Evolutionary conservation across 37 sponge, comb jelly and placozoan species (phyloP).

Genomic region (Axinella damicornis): DNA sequence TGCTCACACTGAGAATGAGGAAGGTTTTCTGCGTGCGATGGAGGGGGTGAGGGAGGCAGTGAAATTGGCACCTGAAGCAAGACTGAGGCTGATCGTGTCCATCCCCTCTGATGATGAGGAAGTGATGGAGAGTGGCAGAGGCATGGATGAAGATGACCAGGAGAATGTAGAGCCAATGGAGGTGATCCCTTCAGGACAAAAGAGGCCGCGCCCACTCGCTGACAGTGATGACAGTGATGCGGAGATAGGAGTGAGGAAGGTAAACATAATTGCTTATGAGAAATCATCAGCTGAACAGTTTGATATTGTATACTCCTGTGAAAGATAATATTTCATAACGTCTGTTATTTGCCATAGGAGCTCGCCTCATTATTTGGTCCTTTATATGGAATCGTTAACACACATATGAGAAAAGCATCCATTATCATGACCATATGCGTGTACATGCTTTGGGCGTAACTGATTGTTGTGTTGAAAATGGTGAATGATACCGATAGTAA

Average conservation of each 20-base stretch:
- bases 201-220: constrained; percentile 21
- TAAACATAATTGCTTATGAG: too few species aligned
- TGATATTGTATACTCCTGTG: too few species aligned
- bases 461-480: too few species aligned
- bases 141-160: constrained; percentile 19
- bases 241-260: constrained; percentile 33
- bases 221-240: constrained; percentile 55
- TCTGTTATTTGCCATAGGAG: too few species aligned
- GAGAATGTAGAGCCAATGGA: neutral
- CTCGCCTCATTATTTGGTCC: too few species aligned
- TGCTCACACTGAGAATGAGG: constrained; percentile 3
- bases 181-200: neutral
- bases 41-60: constrained; percentile 22
- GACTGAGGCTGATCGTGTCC: neutral
- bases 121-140: neutral
- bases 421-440: too few species aligned
- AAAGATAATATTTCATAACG: too few species aligned
- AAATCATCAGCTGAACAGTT: too few species aligned
- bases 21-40: constrained; percentile 17
- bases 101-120: constrained; percentile 26
- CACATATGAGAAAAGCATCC: too few species aligned
- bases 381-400: too few species aligned
- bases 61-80: constrained; percentile 14
- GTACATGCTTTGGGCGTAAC: too few species aligned
- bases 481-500: too few species aligned